Evolutionary conservation across 2,888 invertebrate genomes (phyloP), one percentile per base, ranked within the genome.

Genomic region (Drosophila seclusa): DNA sequence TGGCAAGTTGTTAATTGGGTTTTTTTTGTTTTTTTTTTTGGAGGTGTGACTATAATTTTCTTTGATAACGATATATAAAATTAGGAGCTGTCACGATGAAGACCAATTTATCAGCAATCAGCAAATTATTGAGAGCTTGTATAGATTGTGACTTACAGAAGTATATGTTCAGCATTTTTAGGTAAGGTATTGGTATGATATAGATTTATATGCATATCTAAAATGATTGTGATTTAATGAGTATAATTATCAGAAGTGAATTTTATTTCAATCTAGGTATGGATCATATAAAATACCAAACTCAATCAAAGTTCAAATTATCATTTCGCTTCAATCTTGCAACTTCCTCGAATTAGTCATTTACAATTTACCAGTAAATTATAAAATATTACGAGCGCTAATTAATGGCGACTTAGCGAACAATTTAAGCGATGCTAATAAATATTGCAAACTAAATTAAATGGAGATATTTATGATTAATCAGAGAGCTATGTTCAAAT

Each of bases 1-100:
- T 60, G 64, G 49, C 38, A 62, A 50, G 55, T 62, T 61, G 27
- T 63, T 63, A 72, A 72, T 69, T 67, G 40, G 52, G 27, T 50
- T 32, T 49, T 21, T 52, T 55, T 45, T n/a, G n/a, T n/a, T n/a
- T n/a, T 48, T 21, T 52, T 50, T 31, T 34, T 57, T 38, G 32
- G 8, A 66, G 48, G 49, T 59, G 63, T 49, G 50, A 66, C 57
- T n/a, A 13, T 29, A 62, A 34, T n/a, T 29, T 50, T 0, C 27
- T 16, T 38, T 50, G 29, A 52, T 59, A 50, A 49, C 58, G n/a
- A 24, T 2, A 29, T 24, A 53, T 53, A 36, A 49, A n/a, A 59
- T 8, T 16, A 34, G 45, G 53, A 34, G 24, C 32, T 16, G 45
- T 24, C 31, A 24, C 7, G 27, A 27, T 21, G 32, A 8, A 31